Evolutionary conservation across 2,113 vertebrate genomes (phyloP).

Genomic region (Chunga burmeisteri): DNA sequence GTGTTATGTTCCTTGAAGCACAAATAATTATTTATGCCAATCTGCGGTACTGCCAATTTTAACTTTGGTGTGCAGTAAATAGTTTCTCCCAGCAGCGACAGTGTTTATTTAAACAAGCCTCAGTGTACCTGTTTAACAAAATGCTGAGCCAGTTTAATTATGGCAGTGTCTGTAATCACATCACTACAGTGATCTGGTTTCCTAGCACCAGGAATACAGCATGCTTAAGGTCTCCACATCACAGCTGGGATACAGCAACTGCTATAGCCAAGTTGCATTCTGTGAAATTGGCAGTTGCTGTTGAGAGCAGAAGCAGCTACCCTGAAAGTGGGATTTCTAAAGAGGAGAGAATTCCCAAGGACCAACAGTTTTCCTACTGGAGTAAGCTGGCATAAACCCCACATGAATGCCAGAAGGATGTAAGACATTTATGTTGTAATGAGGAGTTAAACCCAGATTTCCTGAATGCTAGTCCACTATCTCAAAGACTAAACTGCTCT

Average conservation of each 20-base stretch:
- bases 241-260: neutral
- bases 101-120: conserved; percentile 9
- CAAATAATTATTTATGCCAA: neutral
- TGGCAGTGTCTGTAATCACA: neutral
- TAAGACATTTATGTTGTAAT: neutral
- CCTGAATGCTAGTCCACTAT: neutral
- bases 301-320: neutral
- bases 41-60: neutral
- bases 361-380: neutral
- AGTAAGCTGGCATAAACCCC: neutral
- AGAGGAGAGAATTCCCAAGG: neutral
- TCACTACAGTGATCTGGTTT: neutral
- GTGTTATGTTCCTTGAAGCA: neutral
- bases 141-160: neutral
- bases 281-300: neutral
- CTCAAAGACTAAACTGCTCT: neutral
- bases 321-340: neutral
- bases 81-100: neutral
- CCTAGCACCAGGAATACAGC: neutral
- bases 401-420: neutral
- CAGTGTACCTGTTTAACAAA: conserved; percentile 5
- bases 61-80: neutral
- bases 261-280: neutral
- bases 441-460: neutral
- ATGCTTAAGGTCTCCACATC: neutral